These are phyloP conservation scores for Dynastes hyllus DNA, from an alignment of 2,888 invertebrate species.

Conservation along the genomic window DNA sequence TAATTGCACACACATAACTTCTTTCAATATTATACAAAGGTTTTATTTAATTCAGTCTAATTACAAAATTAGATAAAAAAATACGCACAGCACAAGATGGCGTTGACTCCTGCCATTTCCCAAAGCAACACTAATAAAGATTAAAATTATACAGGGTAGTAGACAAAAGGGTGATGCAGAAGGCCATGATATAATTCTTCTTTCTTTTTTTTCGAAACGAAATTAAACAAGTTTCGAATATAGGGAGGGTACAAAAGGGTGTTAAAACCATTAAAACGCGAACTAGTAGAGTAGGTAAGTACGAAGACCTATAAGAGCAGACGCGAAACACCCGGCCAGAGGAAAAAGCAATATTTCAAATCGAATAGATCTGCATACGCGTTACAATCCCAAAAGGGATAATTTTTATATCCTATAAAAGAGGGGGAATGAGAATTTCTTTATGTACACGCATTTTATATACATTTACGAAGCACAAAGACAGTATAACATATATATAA, in stretches of 20 bases:
- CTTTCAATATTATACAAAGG: too few species aligned
- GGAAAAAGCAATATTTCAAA: slow-evolving; percentile 57
- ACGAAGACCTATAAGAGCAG: too few species aligned
- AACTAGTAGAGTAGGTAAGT: too few species aligned
- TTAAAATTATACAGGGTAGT: too few species aligned
- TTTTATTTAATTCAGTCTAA: too few species aligned
- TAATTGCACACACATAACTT: too few species aligned
- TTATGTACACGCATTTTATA: background rate
- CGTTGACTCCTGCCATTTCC: too few species aligned
- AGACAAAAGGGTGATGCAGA: too few species aligned
- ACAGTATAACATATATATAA: background rate
- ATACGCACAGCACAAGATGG: too few species aligned
- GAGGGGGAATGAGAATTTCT: slow-evolving; percentile 4
- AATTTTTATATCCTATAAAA: slow-evolving; percentile 53
- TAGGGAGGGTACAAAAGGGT: slow-evolving; percentile 53
- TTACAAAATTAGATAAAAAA: too few species aligned
- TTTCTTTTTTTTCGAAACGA: slow-evolving; percentile 20
- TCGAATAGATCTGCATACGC: slow-evolving; percentile 50
- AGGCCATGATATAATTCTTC: slow-evolving; percentile 1
- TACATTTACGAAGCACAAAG: background rate
- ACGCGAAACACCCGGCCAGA: too few species aligned
- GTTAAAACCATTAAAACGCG: slow-evolving; percentile 57
- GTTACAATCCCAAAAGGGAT: slow-evolving; percentile 54
- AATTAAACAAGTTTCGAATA: slow-evolving; percentile 56
- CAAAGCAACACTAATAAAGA: too few species aligned